Percentiles rank a stretch among this genome's conserved stretches.
Conservation (phyloP, 2,797 vertebrate species). For the Phrynocephalus vlangalii region DNA sequence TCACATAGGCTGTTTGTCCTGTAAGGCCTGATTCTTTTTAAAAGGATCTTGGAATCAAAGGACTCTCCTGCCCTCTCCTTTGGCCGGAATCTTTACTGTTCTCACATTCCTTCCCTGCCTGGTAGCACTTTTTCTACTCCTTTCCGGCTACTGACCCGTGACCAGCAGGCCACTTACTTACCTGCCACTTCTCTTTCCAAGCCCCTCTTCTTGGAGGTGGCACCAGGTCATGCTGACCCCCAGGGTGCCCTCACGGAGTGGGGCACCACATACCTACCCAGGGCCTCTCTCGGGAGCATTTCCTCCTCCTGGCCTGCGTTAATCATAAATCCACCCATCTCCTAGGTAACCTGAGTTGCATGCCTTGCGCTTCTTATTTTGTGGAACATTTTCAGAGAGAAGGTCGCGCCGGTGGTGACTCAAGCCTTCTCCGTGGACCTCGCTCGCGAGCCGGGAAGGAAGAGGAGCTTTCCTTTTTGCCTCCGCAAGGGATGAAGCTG, state of each 20-base stretch:
- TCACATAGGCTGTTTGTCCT: background rate
- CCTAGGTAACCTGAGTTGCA: background rate
- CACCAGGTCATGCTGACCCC: slow-evolving; percentile 3
- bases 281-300: background rate
- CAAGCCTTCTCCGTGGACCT: no score
- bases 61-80: background rate
- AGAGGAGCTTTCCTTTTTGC: background rate
- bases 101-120: background rate
- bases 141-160: background rate
- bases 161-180: background rate
- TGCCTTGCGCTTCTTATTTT: background rate
- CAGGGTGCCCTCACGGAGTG: background rate
- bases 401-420: background rate
- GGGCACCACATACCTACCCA: background rate
- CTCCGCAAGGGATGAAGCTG: background rate
- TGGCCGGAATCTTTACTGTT: background rate
- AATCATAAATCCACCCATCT: slow-evolving; percentile 39
- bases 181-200: background rate
- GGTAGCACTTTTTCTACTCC: background rate
- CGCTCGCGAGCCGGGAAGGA: background rate
- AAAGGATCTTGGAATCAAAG: background rate
- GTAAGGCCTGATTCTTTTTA: background rate
- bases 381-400: background rate
- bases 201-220: background rate
- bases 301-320: slow-evolving; percentile 10